Evolutionary conservation across 2,113 vertebrate species (phyloP), one percentile per base, ranked within the genome.

Genomic region (Pitta sordida): DNA sequence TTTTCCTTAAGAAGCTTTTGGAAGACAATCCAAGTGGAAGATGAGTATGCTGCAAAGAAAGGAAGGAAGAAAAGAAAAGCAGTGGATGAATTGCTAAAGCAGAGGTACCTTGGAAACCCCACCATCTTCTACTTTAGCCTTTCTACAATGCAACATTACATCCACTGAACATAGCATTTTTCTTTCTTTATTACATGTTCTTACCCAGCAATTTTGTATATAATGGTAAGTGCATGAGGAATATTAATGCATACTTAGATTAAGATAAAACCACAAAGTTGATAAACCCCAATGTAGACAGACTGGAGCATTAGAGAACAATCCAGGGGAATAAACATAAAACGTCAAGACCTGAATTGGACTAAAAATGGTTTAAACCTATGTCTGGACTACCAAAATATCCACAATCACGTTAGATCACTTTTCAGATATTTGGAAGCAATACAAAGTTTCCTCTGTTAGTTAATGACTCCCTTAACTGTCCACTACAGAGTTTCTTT

Each of bases 401-500:
- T 48, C 62, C 79, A 27, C 56, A 52, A 46, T 83, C 70, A 80
- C 0, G 2, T 94, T 85, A 93, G 78, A 96, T 77, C 88, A 80
- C 58, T 76, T 91, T 91, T 83, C 36, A 63, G 70, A 83, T 95
- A 91, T 87, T 94, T 94, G 87, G 91, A 95, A 87, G 67, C 37
- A 56, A 71, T n/a, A 85, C 91, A 94, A 93, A 92, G 78, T 95
- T 96, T 95, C 48, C 30, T 89, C 95, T 96, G 75, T 82, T 77
- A 65, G 89, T 76, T 93, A 95, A 93, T 94, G 89, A 85, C 69
- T 89, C 93, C 84, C 46, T 92, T 86, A 93, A 89, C 84, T 96
- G 86, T 89, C 93, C 92, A 87, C 84, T 73, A 89, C 93, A 92
- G 89, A 58, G 58, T 93, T 95, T 87, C 94, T 95, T 93, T 94